Conservation (phyloP, 2,888 invertebrate genomes). For the Shargacucullia verbasci region DNA sequence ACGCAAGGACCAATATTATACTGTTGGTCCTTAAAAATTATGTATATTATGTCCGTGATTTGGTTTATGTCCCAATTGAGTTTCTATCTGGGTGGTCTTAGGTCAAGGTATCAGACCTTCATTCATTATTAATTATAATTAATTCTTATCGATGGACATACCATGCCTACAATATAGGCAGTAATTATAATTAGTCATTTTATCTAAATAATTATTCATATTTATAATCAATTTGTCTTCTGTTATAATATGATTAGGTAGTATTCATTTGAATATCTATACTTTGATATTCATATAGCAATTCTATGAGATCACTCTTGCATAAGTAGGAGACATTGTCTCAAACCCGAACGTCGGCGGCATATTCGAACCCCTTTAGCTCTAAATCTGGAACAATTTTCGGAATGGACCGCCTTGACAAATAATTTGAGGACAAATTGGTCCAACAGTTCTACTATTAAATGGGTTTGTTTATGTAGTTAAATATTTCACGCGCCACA, state of each 20-base stretch:
- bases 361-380: conserved; percentile 75
- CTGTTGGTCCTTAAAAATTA: conserved; percentile 4
- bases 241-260: too few relatives aligned
- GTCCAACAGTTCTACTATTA: conserved; percentile 76
- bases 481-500: conserved; percentile 52
- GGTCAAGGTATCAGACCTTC: conserved; percentile 34
- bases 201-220: too few relatives aligned
- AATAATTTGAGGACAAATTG: conserved; percentile 85
- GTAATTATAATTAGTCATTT: conserved; percentile 22
- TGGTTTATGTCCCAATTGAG: not conserved
- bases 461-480: conserved; percentile 72
- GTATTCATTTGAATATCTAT: too few relatives aligned
- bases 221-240: too few relatives aligned
- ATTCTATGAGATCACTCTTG: conserved; percentile 66
- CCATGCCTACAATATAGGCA: not conserved
- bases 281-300: not conserved
- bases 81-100: conserved; percentile 31
- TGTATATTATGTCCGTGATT: too few relatives aligned
- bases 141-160: conserved; percentile 21
- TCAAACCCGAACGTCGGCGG: conserved; percentile 70
- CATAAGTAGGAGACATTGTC: conserved; percentile 67
- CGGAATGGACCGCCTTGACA: conserved; percentile 82
- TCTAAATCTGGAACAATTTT: conserved; percentile 86
- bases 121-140: conserved; percentile 23
- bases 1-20: conserved; percentile 1